Evolutionary conservation across 2,888 invertebrate species (phyloP).

Genomic region (Drosophila aldrichi): DNA sequence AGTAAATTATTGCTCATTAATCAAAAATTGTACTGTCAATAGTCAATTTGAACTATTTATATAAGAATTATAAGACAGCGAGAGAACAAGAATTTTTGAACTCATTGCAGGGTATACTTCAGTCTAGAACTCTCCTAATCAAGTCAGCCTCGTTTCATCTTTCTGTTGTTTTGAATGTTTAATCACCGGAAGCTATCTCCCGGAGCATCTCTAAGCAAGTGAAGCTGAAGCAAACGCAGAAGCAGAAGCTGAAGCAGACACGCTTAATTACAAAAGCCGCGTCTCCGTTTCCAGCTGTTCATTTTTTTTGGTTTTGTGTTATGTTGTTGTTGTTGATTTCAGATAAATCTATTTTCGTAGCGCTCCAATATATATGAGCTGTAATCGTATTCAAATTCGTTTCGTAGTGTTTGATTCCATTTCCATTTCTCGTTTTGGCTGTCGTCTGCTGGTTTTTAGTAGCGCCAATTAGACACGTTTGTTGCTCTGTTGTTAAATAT

Average conservation of each 20-base stretch:
- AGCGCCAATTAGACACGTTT: conserved; percentile 68
- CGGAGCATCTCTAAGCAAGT: conserved; percentile 39
- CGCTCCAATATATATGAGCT: conserved; percentile 19
- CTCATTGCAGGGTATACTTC: background rate
- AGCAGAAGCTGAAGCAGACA: conserved; percentile 37
- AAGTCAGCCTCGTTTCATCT: conserved; percentile 12
- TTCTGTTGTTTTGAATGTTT: conserved; percentile 54
- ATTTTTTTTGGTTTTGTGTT: background rate
- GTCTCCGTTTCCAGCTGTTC: conserved; percentile 55
- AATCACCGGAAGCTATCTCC: conserved; percentile 77
- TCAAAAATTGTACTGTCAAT: no score
- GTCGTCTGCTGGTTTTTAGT: conserved; percentile 12
- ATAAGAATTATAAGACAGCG: no score
- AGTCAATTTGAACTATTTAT: no score
- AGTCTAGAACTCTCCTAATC: background rate
- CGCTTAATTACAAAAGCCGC: conserved; percentile 67
- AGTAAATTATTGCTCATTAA: no score
- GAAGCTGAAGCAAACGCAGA: conserved; percentile 9
- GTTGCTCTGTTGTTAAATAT: conserved; percentile 40
- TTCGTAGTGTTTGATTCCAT: conserved; percentile 51
- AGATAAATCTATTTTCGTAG: conserved; percentile 61
- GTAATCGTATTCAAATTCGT: conserved; percentile 56
- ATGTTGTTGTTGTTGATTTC: conserved; percentile 10
- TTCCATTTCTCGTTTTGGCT: conserved; percentile 40
- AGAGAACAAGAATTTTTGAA: no score